Evolutionary conservation across 2,888 invertebrate genomes (phyloP), one percentile per base, ranked within the genome.

Genomic region (Hyppa rectilinea): DNA sequence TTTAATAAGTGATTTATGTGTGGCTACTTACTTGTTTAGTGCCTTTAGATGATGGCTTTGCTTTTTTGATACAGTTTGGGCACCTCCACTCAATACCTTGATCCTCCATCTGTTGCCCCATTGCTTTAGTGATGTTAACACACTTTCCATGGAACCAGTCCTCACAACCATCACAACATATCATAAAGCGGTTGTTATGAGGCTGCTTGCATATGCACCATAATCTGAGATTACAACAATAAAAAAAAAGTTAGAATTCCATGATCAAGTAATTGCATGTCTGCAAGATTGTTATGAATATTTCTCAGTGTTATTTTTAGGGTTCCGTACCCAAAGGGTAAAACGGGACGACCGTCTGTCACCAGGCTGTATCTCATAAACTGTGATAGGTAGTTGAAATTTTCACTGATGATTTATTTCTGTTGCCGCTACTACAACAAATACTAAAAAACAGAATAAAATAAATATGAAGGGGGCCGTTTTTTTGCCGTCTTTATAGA

Each of bases 81-180:
- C 99, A 99, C 75, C 97, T 97, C 99, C 99, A 99, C 89, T 98
- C 98, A 78, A 97, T 97, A 12, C 98, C 98, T 83, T 98, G 97
- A 65, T 97, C 97, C 91, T 99, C 99, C 98, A 99, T 99, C 93
- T 98, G 98, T 87, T 98, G 97, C 66, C 98, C 98, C 97, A 98
- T 98, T 0, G 97, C 97, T 95, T 98, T 98, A 29, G 98, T 98
- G 53, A 99, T 98, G 85, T 98, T 98, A 20, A 99, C 99, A 94
- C 99, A 99, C 89, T 98, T 98, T n/a, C 99, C 99, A 91, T 99
- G 99, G 91, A 98, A 99, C 99, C 99, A 99, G 90, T 99, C 99
- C 90, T 99, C 98, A 91, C 99, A 99, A 20, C 97, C 97, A 92
- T 99, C 99, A 92, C 99, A 99, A 92, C 99, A 99, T 87, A 99